Base-by-base conservation (phyloP, 92 coral and sea anemone genomes). In the Epizoanthus fatuus region DNA sequence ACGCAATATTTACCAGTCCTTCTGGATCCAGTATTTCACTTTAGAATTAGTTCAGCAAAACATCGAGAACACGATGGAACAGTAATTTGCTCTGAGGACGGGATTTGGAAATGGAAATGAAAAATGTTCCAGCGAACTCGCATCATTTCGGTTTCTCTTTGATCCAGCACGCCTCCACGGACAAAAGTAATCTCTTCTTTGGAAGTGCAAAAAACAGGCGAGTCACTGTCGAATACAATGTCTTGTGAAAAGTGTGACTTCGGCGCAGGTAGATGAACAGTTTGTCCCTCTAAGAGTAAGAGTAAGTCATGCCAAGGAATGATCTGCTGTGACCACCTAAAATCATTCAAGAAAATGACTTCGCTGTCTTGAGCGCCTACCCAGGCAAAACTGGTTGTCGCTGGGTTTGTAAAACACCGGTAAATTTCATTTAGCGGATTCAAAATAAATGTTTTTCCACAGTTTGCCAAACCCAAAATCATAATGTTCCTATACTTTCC, bases 381-480 rank as follows among this genome's bases (percentile, higher is more conserved):
- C 88, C 92, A 88, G 4, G 90, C 93, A 80, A 90, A 90, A 10
- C 38, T 86, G 12, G 85, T 84, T 7, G 87, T 80, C 32, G 87
- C 79, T 0, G 93, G 90, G 84, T 90, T 86, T 20, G 47, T 72
- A 65, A 90, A 90, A 4, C 87, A 86, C n/a, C 15, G 55, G 59
- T 79, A 90, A 22, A 86, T 56, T 4, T 20, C 14, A 62, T 73
- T 90, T 44, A 90, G 80, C 0, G 90, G 93, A 47, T 90, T 80
- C 15, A 90, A 29, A 45, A 90, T 25, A 25, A 90, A 86, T 7
- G 93, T 90, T 39, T 90, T 90, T 9, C 93, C 90, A 68, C 90
- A 86, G 25, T 86, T 81, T 14, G 81, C 81, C 2, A 87, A 85
- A 25, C 88, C 94, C 10, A 89, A 57, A 29, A 84, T 38, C 15